A percentile compares a stretch with the other conserved stretches of the same genome.
Conservation (phyloP, 2,113 vertebrate genomes). For the Calidris pugnax region DNA sequence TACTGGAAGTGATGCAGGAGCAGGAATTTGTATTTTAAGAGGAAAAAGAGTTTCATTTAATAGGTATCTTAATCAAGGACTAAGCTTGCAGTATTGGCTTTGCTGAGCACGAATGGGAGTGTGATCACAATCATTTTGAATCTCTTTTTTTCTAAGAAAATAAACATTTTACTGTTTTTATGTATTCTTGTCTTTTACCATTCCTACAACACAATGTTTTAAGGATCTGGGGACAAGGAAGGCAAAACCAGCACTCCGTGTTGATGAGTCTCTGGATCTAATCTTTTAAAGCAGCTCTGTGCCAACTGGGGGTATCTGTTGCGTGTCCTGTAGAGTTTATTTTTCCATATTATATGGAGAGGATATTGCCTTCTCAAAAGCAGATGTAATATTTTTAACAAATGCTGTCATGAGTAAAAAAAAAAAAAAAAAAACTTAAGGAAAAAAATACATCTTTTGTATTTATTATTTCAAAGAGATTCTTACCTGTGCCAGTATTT, state of each 20-base stretch:
- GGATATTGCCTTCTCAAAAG: constrained; percentile 66
- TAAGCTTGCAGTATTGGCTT: constrained; percentile 74
- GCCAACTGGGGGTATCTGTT: neutral
- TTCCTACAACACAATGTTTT: constrained; percentile 64
- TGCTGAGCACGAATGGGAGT: constrained; percentile 75
- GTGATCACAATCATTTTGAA: constrained; percentile 78
- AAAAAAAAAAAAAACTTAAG: neutral
- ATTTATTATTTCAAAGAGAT: constrained; percentile 67
- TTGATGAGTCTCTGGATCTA: neutral
- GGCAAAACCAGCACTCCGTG: neutral
- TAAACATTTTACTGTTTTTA: constrained; percentile 88
- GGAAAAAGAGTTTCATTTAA: constrained; percentile 45
- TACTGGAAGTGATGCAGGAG: constrained; percentile 60
- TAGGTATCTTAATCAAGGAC: constrained; percentile 66
- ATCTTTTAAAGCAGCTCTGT: constrained; percentile 21
- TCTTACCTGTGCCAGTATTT: constrained; percentile 28
- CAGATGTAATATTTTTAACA: constrained; percentile 80
- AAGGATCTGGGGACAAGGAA: neutral
- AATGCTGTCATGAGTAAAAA: constrained; percentile 72
- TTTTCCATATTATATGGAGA: constrained; percentile 75
- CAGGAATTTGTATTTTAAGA: constrained; percentile 61
- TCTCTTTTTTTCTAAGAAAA: constrained; percentile 84
- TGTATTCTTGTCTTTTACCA: constrained; percentile 79
- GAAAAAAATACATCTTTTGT: constrained; percentile 61
- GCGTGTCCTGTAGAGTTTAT: constrained; percentile 72